A percentile compares a stretch with the other conserved stretches of the same genome.
phyloP scores from a whole-genome alignment of 2,113 vertebrate genomes.

The Siniperca knerii region DNA sequence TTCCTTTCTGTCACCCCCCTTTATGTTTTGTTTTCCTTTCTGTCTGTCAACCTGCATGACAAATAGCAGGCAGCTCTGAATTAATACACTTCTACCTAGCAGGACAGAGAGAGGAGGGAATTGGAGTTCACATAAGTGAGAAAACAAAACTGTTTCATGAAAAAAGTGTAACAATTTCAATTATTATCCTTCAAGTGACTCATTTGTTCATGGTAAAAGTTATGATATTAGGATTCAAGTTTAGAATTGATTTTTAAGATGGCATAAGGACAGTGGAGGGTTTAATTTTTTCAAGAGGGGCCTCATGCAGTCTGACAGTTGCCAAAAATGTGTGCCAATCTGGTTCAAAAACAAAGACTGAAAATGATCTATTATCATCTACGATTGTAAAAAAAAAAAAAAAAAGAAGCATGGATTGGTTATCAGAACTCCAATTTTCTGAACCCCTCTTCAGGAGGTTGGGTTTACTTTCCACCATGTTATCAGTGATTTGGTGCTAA shows the following conservation, averaged over 20 bases:
- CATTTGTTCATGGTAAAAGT: not conserved
- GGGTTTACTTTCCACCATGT: not conserved
- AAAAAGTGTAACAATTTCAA: not conserved
- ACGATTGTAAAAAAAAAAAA: not conserved
- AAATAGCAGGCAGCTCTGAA: constrained; percentile 8
- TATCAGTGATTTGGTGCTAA: not conserved
- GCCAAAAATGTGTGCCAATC: not conserved
- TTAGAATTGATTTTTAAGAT: not conserved
- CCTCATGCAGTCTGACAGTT: not conserved
- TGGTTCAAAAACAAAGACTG: not conserved
- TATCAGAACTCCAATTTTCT: not conserved
- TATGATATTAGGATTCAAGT: not conserved
- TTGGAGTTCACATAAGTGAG: not conserved
- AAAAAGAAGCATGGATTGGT: not conserved
- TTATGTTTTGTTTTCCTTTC: not conserved
- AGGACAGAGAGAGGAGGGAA: not conserved
- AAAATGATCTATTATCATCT: not conserved
- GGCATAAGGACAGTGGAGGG: not conserved
- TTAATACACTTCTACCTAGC: not conserved
- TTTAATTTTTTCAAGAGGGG: not conserved
- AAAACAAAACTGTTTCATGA: not conserved
- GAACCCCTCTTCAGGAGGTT: not conserved
- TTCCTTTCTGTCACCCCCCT: constrained; percentile 25
- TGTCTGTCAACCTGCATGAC: constrained; percentile 29
- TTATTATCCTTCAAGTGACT: not conserved